Evolutionary conservation across 2,888 invertebrate genomes (phyloP), one percentile per base, ranked within the genome.

Genomic region (Cryptocephalus primarius): DNA sequence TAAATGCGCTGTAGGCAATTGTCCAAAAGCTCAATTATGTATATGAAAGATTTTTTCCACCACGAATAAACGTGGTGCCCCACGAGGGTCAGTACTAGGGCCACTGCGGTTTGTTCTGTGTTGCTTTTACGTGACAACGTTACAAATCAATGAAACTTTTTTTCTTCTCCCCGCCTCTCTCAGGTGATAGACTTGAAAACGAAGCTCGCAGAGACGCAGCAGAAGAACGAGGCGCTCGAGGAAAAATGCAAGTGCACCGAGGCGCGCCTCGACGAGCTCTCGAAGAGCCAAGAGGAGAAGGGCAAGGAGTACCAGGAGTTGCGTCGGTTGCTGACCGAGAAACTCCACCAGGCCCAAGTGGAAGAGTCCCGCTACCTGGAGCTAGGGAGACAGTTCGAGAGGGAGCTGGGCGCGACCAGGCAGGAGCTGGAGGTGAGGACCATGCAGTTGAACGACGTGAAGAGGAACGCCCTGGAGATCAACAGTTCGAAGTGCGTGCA

Each of bases 171-270:
- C 22, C 36, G 4, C 12, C 33, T 36, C 31, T 43, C 40, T 8
- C 39, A 64, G 63, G 52, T 64, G 10, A 54, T 45, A 8, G 60
- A 62, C 9, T 51, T 66, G 33, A 59, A 60, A 42, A 54, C 55
- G 1, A 60, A 59, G 49, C 50, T 65, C 33, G 43, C 32, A 9
- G 55, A 53, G 22, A 48, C 57, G 3, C 58, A 61, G 51, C 44
- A 50, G 41, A 54, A 38, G 11, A 56, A 55, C 47, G 45, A 53
- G 32, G 40, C 43, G 31, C 47, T 58, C 32, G 58, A 58, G 46
- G 50, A 50, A 39, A 53, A 57, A 36, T 12, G 50, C 8, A 54
- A 51, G 39, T 33, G 43, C 33, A 57, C 54, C 45, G 51, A 53
- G 32, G 34, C 32, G 1, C 49, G 50, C 34, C 14, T 57, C 1